Percentiles rank a stretch among this genome's conserved stretches.
phyloP scores from a whole-genome alignment of 2,113 vertebrate species.

The Platichthys stellatus region DNA sequence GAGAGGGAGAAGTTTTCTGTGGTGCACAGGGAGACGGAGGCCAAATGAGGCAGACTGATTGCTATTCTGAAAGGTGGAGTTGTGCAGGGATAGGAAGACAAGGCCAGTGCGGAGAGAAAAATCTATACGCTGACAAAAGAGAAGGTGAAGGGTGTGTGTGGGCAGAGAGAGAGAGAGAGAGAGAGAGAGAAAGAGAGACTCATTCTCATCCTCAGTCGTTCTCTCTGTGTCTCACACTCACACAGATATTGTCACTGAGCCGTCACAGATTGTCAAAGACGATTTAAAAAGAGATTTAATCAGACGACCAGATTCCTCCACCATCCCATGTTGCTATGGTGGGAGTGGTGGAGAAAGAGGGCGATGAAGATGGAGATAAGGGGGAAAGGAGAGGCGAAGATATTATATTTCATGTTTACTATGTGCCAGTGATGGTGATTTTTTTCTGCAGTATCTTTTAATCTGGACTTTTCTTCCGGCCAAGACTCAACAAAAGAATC shows the following conservation, averaged over 20 bases:
- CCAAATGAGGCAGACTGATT: slow-evolving; percentile 68
- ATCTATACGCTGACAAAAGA: slow-evolving; percentile 59
- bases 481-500: slow-evolving; percentile 30
- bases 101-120: slow-evolving; percentile 40
- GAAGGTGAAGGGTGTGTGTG: slow-evolving; percentile 2
- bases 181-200: slow-evolving; percentile 15
- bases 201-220: slow-evolving; percentile 28
- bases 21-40: slow-evolving; percentile 36
- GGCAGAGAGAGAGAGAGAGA: background rate
- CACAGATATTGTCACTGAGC: slow-evolving; percentile 40
- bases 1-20: slow-evolving; percentile 35
- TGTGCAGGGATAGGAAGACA: slow-evolving; percentile 48
- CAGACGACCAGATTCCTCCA: slow-evolving; percentile 40
- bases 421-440: background rate
- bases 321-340: slow-evolving; percentile 61
- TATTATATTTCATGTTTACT: slow-evolving; percentile 10
- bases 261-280: slow-evolving; percentile 58
- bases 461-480: slow-evolving; percentile 1
- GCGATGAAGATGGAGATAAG: background rate
- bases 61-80: slow-evolving; percentile 55
- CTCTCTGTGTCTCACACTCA: slow-evolving; percentile 5
- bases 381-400: background rate
- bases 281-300: slow-evolving; percentile 71
- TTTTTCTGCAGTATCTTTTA: background rate
- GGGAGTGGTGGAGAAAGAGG: background rate